phyloP scores from a whole-genome alignment of 1,140 invertebrate species.

The Centruroides vittatus region DNA sequence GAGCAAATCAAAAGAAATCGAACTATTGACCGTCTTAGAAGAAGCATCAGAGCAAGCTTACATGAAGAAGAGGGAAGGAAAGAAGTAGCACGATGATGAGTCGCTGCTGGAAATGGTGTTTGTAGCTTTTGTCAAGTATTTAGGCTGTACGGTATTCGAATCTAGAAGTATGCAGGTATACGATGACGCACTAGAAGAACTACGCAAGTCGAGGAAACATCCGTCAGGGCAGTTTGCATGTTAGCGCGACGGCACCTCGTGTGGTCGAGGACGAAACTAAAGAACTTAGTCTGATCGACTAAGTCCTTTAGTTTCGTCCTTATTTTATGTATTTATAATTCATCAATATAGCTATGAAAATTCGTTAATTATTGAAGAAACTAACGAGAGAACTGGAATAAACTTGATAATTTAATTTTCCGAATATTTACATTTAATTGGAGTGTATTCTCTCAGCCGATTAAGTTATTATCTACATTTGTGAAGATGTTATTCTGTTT shows the following conservation, averaged over 20 bases:
- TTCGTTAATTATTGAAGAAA: too few relatives aligned
- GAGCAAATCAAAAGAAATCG: too few relatives aligned
- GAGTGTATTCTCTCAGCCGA: too few relatives aligned
- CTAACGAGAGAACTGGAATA: too few relatives aligned
- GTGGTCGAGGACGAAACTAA: conserved; percentile 99
- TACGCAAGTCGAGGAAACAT: conserved; percentile 51
- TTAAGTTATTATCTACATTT: too few relatives aligned
- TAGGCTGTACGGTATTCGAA: conserved; percentile 98
- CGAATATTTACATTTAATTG: too few relatives aligned
- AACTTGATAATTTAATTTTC: too few relatives aligned
- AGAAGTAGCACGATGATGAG: conserved; percentile 96
- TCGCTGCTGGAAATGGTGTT: conserved; percentile 79
- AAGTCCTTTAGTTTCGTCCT: too few relatives aligned
- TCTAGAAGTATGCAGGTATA: conserved; percentile 98
- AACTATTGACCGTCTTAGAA: conserved; percentile 70
- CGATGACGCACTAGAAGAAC: conserved; percentile 88
- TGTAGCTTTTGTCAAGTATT: conserved; percentile 65
- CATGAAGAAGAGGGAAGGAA: conserved; percentile 71
- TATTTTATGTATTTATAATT: too few relatives aligned
- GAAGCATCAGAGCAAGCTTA: conserved; percentile 85
- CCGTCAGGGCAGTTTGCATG: conserved; percentile 85
- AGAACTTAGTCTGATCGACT: too few relatives aligned
- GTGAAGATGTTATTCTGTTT: too few relatives aligned
- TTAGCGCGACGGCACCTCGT: conserved; percentile 88
- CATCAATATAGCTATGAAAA: too few relatives aligned